phyloP scores from a whole-genome alignment of 2,113 vertebrate genomes.

The Sterrhoptilus dennistouni region DNA sequence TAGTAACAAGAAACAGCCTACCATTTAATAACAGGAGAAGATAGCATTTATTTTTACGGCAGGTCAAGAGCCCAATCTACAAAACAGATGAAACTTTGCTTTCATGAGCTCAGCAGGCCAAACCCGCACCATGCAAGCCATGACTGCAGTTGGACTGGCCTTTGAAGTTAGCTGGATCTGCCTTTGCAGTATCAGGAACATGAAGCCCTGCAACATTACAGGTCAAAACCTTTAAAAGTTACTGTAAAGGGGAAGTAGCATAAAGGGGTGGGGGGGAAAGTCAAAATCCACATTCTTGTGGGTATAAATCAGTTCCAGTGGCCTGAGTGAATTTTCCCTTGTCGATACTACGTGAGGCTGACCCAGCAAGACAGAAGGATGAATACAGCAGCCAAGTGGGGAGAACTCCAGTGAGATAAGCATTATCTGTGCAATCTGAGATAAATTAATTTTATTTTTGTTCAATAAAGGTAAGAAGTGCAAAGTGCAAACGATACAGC shows the following conservation, averaged over 20 bases:
- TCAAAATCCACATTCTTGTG: conserved; percentile 4
- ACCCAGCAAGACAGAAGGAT: not conserved
- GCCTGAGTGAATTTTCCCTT: not conserved
- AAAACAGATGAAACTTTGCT: conserved; percentile 47
- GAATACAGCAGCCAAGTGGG: not conserved
- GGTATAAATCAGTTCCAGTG: conserved; percentile 22
- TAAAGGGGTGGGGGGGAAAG: not conserved
- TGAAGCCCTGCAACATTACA: not conserved
- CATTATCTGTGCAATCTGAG: not conserved
- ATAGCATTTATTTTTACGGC: conserved; percentile 50
- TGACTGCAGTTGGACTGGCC: not conserved
- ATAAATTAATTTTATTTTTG: not conserved
- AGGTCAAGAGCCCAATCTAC: conserved; percentile 21
- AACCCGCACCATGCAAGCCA: not conserved
- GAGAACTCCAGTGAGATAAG: not conserved
- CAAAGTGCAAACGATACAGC: not conserved
- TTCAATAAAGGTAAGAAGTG: not conserved
- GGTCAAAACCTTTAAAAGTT: not conserved
- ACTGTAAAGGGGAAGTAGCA: not conserved
- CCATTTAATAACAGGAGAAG: conserved; percentile 36
- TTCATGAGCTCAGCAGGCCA: conserved; percentile 47
- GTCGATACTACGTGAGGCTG: not conserved
- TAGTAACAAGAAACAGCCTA: conserved; percentile 52
- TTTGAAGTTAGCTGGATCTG: conserved; percentile 36
- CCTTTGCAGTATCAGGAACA: not conserved